Percentiles rank a stretch among this genome's conserved stretches.
Conservation (phyloP, 1,140 invertebrate genomes). For the Cephus cinctus region DNA sequence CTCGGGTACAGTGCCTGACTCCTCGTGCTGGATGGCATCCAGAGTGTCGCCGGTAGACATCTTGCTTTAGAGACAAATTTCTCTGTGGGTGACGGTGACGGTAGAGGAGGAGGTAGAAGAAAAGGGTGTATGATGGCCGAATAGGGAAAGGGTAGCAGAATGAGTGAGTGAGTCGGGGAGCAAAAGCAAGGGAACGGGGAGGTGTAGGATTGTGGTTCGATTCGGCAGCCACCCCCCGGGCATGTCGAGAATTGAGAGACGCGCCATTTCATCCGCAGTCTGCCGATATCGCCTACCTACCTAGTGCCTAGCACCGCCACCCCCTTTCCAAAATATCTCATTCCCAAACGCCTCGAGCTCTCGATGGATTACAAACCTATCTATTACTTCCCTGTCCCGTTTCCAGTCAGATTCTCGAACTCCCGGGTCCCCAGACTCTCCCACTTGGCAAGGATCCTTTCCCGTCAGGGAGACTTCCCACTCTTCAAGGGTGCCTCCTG, state of each 20-base stretch:
- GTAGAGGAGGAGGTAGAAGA: too few relatives aligned
- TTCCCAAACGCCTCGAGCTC: slow-evolving; percentile 53
- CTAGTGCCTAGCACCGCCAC: slow-evolving; percentile 14
- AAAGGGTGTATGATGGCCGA: neutral
- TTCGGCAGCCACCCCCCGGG: slow-evolving; percentile 46
- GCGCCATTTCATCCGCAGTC: slow-evolving; percentile 55
- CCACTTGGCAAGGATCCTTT: too few relatives aligned
- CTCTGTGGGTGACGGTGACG: too few relatives aligned
- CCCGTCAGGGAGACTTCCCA: too few relatives aligned
- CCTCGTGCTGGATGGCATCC: too few relatives aligned
- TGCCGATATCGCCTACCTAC: slow-evolving; percentile 51
- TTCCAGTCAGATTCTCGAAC: too few relatives aligned
- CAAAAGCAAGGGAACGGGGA: slow-evolving; percentile 1
- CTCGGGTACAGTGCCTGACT: too few relatives aligned
- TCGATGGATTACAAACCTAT: slow-evolving; percentile 58
- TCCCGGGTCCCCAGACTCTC: too few relatives aligned
- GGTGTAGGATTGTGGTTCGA: slow-evolving; percentile 30
- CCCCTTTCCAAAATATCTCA: slow-evolving; percentile 56
- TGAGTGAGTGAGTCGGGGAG: slow-evolving; percentile 4
- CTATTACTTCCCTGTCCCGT: slow-evolving; percentile 53
- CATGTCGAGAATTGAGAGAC: slow-evolving; percentile 48
- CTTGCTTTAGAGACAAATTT: too few relatives aligned
- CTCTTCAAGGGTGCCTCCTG: too few relatives aligned
- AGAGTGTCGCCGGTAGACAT: too few relatives aligned
- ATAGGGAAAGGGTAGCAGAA: neutral